These are phyloP conservation scores for Heloderma charlesbogerti DNA, from an alignment of 2,113 vertebrate genomes.

Conservation along the genomic window DNA sequence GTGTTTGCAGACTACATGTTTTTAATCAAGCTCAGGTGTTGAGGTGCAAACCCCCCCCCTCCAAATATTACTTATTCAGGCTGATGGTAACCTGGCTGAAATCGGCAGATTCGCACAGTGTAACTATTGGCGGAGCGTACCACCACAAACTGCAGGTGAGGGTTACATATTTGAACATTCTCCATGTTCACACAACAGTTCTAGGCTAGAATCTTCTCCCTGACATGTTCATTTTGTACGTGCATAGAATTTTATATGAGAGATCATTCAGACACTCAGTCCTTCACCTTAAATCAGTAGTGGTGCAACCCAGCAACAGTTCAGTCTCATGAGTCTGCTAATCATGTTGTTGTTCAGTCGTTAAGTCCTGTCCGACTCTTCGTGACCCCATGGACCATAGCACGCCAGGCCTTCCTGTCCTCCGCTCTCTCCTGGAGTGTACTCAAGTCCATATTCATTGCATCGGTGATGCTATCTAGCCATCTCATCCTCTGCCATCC, in stretches of 20 bases:
- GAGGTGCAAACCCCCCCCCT: too few relatives aligned
- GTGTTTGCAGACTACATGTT: neutral
- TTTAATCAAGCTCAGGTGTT: neutral
- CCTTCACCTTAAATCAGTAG: neutral
- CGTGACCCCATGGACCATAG: too few relatives aligned
- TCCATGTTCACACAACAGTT: neutral
- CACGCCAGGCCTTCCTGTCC: too few relatives aligned
- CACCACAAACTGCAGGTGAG: neutral
- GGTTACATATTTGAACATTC: neutral
- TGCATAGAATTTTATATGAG: neutral
- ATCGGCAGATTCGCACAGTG: neutral
- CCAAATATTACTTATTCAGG: neutral
- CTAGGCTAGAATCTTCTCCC: neutral
- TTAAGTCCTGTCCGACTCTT: too few relatives aligned
- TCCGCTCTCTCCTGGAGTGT: too few relatives aligned
- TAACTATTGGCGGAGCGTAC: neutral
- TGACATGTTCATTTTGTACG: neutral
- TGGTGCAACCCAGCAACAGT: neutral
- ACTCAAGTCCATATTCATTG: too few relatives aligned
- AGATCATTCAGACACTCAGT: neutral
- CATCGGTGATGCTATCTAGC: too few relatives aligned
- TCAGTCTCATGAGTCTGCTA: too few relatives aligned
- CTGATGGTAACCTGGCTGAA: neutral
- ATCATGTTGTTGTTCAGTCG: too few relatives aligned
- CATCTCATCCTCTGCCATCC: too few relatives aligned